Base-by-base conservation (phyloP, 2,888 invertebrate genomes). In the Andrena fulva region DNA sequence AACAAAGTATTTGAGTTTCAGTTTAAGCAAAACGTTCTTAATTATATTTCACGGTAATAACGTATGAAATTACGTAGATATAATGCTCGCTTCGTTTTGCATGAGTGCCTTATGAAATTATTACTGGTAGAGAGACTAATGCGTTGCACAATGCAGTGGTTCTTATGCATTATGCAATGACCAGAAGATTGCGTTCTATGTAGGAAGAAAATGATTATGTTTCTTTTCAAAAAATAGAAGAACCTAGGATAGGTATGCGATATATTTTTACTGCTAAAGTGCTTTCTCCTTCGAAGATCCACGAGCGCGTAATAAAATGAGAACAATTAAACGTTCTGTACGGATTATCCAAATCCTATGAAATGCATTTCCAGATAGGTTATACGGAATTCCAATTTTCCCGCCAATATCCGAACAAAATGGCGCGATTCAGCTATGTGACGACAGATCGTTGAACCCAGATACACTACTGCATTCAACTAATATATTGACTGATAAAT, bases 371-470 rank as follows among this genome's bases (percentile, higher is more conserved):
- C 2, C 7, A 27, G 10, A n/a, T n/a, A 10, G 10, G 29, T 63
- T n/a, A 1, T 1, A 33, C 2, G 1, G 7, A 2, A 67, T 68
- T 80, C 10, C 12, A 72, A 80, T 7, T 66, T 31, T 75, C 62
- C 87, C 91, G 89, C 90, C 82, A 69, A 62, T 67, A 12, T 6
- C 10, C 70, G 54, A 73, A 70, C 86, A 91, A 91, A 80, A 91
- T 91, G 91, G 91, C 90, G 89, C 85, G 81, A 87, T 87, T 83
- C 85, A 80, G 80, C 87, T 83, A 87, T 85, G 88, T 86, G 89
- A 90, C 89, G 89, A 83, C 72, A 92, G 91, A 92, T 92, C 92
- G 90, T 92, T 92, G 91, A 92, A 92, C 91, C 89, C 92, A 80
- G 50, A 69, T 59, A 24, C 72, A 86, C 87, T 79, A 75, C 87